Percentiles rank a stretch among this genome's conserved stretches.
phyloP scores from a whole-genome alignment of 1,140 invertebrate genomes.

The Drosophila prosaltans region DNA sequence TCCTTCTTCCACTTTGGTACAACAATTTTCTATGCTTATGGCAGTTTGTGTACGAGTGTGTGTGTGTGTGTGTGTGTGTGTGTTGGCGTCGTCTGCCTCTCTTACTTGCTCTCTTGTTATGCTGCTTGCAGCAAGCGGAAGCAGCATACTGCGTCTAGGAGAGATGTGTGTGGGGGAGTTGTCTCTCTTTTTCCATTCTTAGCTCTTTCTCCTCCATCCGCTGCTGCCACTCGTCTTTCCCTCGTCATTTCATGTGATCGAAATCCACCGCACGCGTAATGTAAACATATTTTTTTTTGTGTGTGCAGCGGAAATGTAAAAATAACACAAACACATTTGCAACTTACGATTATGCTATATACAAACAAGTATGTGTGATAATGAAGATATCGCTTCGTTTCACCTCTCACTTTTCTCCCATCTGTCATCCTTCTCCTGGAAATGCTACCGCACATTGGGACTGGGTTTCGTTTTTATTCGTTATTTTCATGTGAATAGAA shows the following conservation, averaged over 20 bases:
- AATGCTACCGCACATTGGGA: not conserved
- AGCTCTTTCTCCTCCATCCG: not conserved
- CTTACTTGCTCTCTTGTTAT: not conserved
- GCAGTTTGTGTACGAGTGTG: conserved; percentile 15
- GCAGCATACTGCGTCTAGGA: not conserved
- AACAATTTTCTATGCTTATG: conserved; percentile 50
- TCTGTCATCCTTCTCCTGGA: not conserved
- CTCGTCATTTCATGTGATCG: not conserved
- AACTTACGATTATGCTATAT: conserved; percentile 43
- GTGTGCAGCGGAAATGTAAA: conserved; percentile 79
- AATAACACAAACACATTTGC: conserved; percentile 75
- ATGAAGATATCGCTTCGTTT: not conserved
- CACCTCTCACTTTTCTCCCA: not conserved
- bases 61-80: conserved; percentile 33
- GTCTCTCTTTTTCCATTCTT: not conserved
- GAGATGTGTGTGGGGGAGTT: not conserved
- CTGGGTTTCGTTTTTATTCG: not conserved
- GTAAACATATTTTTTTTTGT: conserved; percentile 63
- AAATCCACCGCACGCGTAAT: conserved; percentile 24
- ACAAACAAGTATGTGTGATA: not conserved
- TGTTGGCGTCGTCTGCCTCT: conserved; percentile 30
- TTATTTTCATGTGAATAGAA: not conserved
- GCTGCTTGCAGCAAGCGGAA: no score
- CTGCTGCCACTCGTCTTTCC: not conserved
- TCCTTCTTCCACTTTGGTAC: conserved; percentile 26